A percentile compares a stretch with the other conserved stretches of the same genome.
Conservation (phyloP, 2,888 invertebrate species). For the Helleia helle region DNA sequence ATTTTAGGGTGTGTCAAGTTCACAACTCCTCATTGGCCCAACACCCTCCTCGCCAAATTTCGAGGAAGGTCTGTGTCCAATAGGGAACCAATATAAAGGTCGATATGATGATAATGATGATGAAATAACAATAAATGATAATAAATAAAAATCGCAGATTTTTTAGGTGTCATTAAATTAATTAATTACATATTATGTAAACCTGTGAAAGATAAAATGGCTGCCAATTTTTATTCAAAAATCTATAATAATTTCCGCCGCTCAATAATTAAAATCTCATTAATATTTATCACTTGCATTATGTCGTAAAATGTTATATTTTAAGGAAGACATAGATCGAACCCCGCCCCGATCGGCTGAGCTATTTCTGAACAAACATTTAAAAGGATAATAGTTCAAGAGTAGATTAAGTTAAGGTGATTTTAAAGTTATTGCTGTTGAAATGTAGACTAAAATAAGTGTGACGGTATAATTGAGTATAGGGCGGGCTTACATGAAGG, state of each 20-base stretch:
- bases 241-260: slow-evolving; percentile 1
- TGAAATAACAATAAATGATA: too few relatives aligned
- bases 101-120: too few relatives aligned
- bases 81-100: too few relatives aligned
- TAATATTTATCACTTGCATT: slow-evolving; percentile 11
- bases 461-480: slow-evolving; percentile 28
- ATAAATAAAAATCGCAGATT: too few relatives aligned
- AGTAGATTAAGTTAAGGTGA: slow-evolving; percentile 36
- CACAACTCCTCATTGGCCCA: too few relatives aligned
- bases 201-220: too few relatives aligned
- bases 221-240: too few relatives aligned
- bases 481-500: slow-evolving; percentile 39
- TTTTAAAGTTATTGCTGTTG: slow-evolving; percentile 47
- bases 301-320: slow-evolving; percentile 39
- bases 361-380: slow-evolving; percentile 39
- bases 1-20: too few relatives aligned
- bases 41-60: too few relatives aligned
- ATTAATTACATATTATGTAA: too few relatives aligned
- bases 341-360: slow-evolving; percentile 28
- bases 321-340: slow-evolving; percentile 38
- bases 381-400: slow-evolving; percentile 22
- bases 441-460: slow-evolving; percentile 54
- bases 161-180: too few relatives aligned
- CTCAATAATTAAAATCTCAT: slow-evolving; percentile 1
- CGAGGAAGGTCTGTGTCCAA: too few relatives aligned